Evolutionary conservation across 1,140 invertebrate species (phyloP), one percentile per base, ranked within the genome.

Genomic region (Lepidurus arcticus): DNA sequence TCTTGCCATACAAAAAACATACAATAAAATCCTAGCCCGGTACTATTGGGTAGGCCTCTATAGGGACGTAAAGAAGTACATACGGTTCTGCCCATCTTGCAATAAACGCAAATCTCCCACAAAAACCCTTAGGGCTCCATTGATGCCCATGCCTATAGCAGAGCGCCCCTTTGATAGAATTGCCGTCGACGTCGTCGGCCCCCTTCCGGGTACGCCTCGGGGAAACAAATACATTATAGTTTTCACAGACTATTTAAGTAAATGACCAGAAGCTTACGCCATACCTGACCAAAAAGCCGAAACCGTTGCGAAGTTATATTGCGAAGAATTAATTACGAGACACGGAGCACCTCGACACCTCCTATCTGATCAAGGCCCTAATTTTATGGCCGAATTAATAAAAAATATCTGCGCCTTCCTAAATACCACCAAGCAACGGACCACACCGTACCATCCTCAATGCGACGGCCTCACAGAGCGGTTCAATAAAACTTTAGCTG

Each of bases 301-400:
- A n/a, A n/a, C n/a, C n/a, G 92, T 93, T 47, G 90, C 92, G 81
- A 85, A 88, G 82, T 83, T 88, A 1, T 94, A 95, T 82, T 89
- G 90, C 83, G 88, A 90, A 78, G 88, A 90, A 6, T 83, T 94
- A 21, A 87, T 75, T 9, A 34, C 44, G 7, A 21, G 44, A 8
- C 34, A 43, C 21, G 74, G 74, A 7, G 74, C 74, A 7, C 74
- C n/a, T 9, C 13, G 42, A 7, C 42, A 34, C 74, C 34, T 75
- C 5, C 13, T 75, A 10, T 75, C 26, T 9, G 21, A 75, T 34
- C 42, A 44, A 16, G n/a, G 74, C 42, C 24, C 42, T 9, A 74
- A 73, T 44, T 78, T 78, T 11, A 74, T 24, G 16, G 65, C 73
- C 7, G 43, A 65, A 2, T 16, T 83, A 2, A 80, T 82, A 73